Evolutionary conservation across 1,140 invertebrate species (phyloP).

Genomic region (Neoseiulus cucumeris): DNA sequence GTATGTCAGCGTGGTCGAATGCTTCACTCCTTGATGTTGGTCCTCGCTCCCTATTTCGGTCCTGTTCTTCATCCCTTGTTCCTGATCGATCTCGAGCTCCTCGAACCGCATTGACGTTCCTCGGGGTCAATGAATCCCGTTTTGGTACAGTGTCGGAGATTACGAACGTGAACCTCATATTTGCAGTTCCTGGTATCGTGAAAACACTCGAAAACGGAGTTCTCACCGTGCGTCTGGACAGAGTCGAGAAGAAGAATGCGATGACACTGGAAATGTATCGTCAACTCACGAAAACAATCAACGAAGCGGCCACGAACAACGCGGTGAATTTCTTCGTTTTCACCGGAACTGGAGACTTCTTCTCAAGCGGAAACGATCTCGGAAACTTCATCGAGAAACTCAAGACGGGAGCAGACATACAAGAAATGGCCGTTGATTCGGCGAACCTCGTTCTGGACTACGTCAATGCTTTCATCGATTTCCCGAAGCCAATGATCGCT

Average conservation of each 20-base stretch:
- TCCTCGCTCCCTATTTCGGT: neutral
- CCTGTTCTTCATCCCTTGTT: neutral
- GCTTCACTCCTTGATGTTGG: neutral
- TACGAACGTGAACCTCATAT: neutral
- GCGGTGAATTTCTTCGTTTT: slow-evolving; percentile 40
- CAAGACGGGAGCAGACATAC: slow-evolving; percentile 23
- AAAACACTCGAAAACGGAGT: slow-evolving; percentile 31
- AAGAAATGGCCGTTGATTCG: slow-evolving; percentile 27
- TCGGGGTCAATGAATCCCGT: too few relatives aligned
- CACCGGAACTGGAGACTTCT: slow-evolving; percentile 54
- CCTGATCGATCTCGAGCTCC: too few relatives aligned
- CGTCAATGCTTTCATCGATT: slow-evolving; percentile 56
- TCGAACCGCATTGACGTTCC: too few relatives aligned
- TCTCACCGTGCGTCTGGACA: slow-evolving; percentile 45
- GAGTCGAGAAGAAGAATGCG: slow-evolving; percentile 55
- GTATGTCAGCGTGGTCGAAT: neutral
- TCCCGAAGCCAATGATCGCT: slow-evolving; percentile 67
- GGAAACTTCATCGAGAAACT: slow-evolving; percentile 18
- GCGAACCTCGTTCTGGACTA: slow-evolving; percentile 35
- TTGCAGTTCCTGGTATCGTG: slow-evolving; percentile 17
- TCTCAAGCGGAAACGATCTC: slow-evolving; percentile 73
- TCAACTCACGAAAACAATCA: slow-evolving; percentile 39
- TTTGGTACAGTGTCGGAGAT: too few relatives aligned
- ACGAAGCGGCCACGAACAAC: slow-evolving; percentile 40
- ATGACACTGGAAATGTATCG: slow-evolving; percentile 46